phyloP scores from a whole-genome alignment of 2,888 invertebrate genomes.

The Zygothrica quintamaculata region DNA sequence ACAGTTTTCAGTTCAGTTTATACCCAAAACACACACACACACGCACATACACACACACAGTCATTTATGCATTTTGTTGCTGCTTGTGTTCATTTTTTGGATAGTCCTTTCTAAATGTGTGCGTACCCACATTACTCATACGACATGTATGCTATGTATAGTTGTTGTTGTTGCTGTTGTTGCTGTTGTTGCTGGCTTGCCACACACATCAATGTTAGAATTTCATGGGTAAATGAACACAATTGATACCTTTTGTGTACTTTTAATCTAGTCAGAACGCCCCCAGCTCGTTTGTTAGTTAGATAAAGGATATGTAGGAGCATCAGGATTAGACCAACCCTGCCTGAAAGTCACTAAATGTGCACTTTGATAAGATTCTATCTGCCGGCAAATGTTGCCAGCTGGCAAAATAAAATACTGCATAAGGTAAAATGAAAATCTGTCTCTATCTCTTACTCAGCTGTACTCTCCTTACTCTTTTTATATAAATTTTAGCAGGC shows the following conservation, averaged over 20 bases:
- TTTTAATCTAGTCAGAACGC: constrained; percentile 56
- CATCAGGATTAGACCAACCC: not conserved
- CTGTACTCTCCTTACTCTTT: too few species aligned
- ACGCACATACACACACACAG: constrained; percentile 18
- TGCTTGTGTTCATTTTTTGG: constrained; percentile 17
- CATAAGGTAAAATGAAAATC: constrained; percentile 9
- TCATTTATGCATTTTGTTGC: constrained; percentile 7
- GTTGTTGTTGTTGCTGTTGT: constrained; percentile 30
- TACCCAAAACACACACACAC: constrained; percentile 17
- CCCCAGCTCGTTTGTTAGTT: constrained; percentile 8
- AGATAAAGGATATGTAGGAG: not conserved
- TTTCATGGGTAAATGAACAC: constrained; percentile 69
- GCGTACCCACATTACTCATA: constrained; percentile 53
- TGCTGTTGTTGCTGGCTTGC: constrained; percentile 33
- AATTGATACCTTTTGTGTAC: constrained; percentile 72
- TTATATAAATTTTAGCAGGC: not conserved
- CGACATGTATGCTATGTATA: constrained; percentile 43
- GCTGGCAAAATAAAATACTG: constrained; percentile 45
- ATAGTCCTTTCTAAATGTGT: constrained; percentile 7
- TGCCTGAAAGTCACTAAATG: not conserved
- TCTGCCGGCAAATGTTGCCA: constrained; percentile 10
- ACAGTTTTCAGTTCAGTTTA: constrained; percentile 34
- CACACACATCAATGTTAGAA: constrained; percentile 60
- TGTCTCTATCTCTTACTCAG: constrained; percentile 20
- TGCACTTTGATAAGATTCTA: constrained; percentile 7